Percentiles rank a stretch among this genome's conserved stretches.
Evolutionary conservation across 2,888 invertebrate genomes (phyloP).

Genomic region (Himalopsyche anomala): DNA sequence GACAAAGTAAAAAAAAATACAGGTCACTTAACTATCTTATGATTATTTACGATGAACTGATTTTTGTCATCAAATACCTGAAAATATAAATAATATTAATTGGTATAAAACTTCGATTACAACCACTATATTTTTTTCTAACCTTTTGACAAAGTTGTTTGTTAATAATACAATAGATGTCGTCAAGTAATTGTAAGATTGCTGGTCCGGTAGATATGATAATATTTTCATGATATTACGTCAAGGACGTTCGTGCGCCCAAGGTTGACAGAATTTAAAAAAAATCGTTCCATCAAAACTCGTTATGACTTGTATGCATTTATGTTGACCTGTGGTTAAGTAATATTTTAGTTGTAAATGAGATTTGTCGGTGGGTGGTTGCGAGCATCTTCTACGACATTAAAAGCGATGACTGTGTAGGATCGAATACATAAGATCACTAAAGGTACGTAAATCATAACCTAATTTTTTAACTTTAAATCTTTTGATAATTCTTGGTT

Average conservation of each 20-base stretch:
- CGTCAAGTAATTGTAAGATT: not conserved
- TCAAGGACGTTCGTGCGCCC: slow-evolving; percentile 4
- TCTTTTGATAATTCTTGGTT: not conserved
- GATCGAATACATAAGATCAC: slow-evolving; percentile 4
- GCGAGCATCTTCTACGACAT: not conserved
- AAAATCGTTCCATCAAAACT: slow-evolving; percentile 2
- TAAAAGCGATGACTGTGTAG: not conserved
- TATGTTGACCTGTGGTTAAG: not conserved
- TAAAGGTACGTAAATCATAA: slow-evolving; percentile 8
- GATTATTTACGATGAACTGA: too few species aligned
- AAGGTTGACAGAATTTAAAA: slow-evolving; percentile 19
- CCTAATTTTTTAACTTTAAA: not conserved
- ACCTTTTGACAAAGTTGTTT: not conserved
- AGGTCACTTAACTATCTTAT: too few species aligned
- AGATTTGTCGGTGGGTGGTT: not conserved
- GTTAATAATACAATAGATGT: not conserved
- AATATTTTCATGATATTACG: not conserved
- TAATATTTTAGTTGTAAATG: not conserved
- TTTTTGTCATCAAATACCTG: too few species aligned
- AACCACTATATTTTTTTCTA: not conserved
- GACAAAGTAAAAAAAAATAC: too few species aligned
- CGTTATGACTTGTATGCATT: not conserved
- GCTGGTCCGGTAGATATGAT: not conserved
- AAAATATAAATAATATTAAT: too few species aligned
- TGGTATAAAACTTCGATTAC: too few species aligned